Evolutionary conservation across 2,113 vertebrate genomes (phyloP).

Genomic region (Dolichallabes microphthalmus): DNA sequence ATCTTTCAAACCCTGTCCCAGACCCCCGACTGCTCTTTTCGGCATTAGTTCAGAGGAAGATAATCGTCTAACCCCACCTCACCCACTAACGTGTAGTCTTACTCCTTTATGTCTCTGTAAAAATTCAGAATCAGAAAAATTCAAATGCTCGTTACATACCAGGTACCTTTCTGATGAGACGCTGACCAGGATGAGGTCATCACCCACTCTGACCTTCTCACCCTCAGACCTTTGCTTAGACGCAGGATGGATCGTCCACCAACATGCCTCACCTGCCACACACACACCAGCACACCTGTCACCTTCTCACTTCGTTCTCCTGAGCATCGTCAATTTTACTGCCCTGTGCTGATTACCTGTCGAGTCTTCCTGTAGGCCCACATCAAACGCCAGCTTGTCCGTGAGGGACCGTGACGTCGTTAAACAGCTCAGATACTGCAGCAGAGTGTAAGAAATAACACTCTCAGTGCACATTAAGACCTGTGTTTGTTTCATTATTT

Average conservation of each 20-base stretch:
- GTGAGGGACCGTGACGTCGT: slow-evolving; percentile 89
- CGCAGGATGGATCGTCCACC: slow-evolving; percentile 93
- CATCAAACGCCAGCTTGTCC: slow-evolving; percentile 90
- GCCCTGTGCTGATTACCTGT: slow-evolving; percentile 69
- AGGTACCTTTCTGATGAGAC: slow-evolving; percentile 91
- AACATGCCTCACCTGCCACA: slow-evolving; percentile 85
- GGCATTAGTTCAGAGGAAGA: too few relatives aligned
- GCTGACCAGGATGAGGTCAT: slow-evolving; percentile 90
- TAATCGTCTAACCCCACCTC: too few relatives aligned
- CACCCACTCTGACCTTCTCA: slow-evolving; percentile 90
- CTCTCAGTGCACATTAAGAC: not conserved
- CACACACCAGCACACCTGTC: not conserved
- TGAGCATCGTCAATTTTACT: not conserved
- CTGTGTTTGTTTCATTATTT: not conserved
- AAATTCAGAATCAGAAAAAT: not conserved
- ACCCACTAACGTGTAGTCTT: too few relatives aligned
- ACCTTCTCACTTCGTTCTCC: not conserved
- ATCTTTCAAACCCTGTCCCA: too few relatives aligned
- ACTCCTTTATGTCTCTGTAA: too few relatives aligned
- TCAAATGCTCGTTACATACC: slow-evolving; percentile 67
- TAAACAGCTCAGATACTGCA: slow-evolving; percentile 86
- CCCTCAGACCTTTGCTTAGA: slow-evolving; percentile 93
- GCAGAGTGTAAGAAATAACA: not conserved
- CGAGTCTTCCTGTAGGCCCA: slow-evolving; percentile 88
- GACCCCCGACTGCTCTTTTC: too few relatives aligned